Percentiles rank a stretch among this genome's conserved stretches.
Evolutionary conservation across 2,113 vertebrate species (phyloP).

Genomic region (Pogonocichla stellata): DNA sequence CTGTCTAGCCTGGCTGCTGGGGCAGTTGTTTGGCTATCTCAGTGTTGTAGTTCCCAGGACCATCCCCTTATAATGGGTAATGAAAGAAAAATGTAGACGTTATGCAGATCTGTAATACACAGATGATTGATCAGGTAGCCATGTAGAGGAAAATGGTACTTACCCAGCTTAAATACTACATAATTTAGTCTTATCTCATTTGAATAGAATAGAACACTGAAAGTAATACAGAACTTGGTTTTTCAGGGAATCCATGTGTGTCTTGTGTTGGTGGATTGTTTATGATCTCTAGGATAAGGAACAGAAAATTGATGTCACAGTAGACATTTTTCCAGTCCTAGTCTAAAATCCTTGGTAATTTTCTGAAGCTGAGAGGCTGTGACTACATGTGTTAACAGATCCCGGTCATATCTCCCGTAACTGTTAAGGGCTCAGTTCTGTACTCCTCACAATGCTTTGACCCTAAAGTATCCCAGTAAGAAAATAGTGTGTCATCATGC

Average conservation of each 20-base stretch:
- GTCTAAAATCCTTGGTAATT: not conserved
- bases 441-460: not conserved
- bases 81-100: not conserved
- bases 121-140: not conserved
- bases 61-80: rapidly evolving
- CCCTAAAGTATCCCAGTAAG: not conserved
- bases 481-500: not conserved
- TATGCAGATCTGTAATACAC: not conserved
- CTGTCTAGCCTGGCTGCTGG: not conserved
- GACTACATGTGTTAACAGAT: not conserved
- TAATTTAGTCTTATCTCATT: not conserved
- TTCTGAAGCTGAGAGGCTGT: not conserved
- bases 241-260: not conserved
- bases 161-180: not conserved
- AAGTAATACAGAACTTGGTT: not conserved
- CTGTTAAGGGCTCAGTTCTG: not conserved
- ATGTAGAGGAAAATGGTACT: not conserved
- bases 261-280: not conserved
- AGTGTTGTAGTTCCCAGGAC: not conserved
- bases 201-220: not conserved
- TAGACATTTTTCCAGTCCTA: not conserved
- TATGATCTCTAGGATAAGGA: not conserved
- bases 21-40: not conserved
- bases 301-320: not conserved
- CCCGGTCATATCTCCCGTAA: not conserved